Conservation (phyloP, 1,140 invertebrate genomes). For the Dicyema japonicum region DNA sequence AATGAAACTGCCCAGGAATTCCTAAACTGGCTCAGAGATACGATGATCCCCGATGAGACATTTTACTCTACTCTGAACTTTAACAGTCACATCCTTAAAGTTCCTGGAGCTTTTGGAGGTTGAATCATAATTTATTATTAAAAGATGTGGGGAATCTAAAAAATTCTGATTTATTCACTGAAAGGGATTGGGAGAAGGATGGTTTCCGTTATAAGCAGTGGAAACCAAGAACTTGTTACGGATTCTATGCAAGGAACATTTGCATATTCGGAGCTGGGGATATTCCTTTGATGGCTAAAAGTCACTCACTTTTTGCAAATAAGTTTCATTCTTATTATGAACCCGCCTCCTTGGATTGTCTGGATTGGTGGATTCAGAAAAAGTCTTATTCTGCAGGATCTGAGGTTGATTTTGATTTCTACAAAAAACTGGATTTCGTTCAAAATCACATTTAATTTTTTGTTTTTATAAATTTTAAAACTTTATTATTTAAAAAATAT, state of each 20-base stretch:
- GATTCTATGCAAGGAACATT: slow-evolving; percentile 6
- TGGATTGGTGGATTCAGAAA: slow-evolving; percentile 12
- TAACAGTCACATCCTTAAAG: slow-evolving; percentile 4
- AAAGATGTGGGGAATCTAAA: too few species aligned
- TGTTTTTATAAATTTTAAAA: too few species aligned
- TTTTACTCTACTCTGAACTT: slow-evolving; percentile 6
- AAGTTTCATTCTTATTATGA: slow-evolving; percentile 11
- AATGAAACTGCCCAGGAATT: slow-evolving; percentile 1
- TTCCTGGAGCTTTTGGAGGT: slow-evolving; percentile 5
- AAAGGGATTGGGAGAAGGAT: too few species aligned
- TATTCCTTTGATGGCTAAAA: slow-evolving; percentile 6
- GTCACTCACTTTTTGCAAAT: slow-evolving; percentile 11
- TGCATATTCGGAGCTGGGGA: slow-evolving; percentile 10
- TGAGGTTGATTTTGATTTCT: too few species aligned
- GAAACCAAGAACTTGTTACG: background rate
- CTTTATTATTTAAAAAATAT: too few species aligned
- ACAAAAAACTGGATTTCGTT: too few species aligned
- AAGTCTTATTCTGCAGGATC: too few species aligned
- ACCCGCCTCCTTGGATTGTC: slow-evolving; percentile 8
- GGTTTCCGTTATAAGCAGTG: too few species aligned
- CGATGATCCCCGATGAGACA: slow-evolving; percentile 5
- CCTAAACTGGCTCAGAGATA: slow-evolving; percentile 1
- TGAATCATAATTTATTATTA: too few species aligned
- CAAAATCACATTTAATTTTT: too few species aligned
- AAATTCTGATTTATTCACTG: too few species aligned